Evolutionary conservation across 2,888 invertebrate genomes (phyloP).

Genomic region (Ichneumon xanthorius): DNA sequence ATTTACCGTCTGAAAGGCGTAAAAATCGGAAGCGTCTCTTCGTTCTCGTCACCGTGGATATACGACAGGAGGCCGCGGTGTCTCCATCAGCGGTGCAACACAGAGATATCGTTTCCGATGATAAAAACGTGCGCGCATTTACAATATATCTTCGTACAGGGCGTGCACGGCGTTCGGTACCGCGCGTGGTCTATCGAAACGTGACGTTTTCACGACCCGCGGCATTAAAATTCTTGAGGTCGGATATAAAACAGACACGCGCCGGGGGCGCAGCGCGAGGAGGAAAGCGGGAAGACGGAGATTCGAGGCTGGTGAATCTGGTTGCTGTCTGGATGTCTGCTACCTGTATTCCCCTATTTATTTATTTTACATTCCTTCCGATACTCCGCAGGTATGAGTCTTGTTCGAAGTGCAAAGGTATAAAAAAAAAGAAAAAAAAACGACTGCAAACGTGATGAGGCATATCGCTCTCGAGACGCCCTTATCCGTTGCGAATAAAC

Average conservation of each 20-base stretch:
- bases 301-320: constrained; percentile 40
- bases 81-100: background rate
- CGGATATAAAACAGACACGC: constrained; percentile 44
- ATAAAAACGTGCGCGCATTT: constrained; percentile 4
- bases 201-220: constrained; percentile 39
- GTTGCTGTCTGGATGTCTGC: constrained; percentile 22
- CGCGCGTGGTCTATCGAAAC: constrained; percentile 5
- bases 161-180: background rate
- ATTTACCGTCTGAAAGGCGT: background rate
- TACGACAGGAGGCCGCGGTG: background rate
- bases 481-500: constrained; percentile 62
- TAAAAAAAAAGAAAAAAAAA: constrained; percentile 40
- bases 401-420: constrained; percentile 54
- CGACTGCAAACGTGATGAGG: constrained; percentile 57
- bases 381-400: constrained; percentile 32
- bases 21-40: constrained; percentile 17
- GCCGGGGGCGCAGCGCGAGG: background rate
- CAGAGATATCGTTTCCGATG: constrained; percentile 28
- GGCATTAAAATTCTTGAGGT: constrained; percentile 55
- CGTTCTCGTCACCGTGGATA: constrained; percentile 3
- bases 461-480: constrained; percentile 27
- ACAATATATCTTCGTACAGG: constrained; percentile 3
- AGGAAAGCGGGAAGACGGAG: constrained; percentile 17
- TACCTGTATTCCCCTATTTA: background rate
- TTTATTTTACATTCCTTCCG: background rate